Evolutionary conservation across 2,888 invertebrate species (phyloP), one percentile per base, ranked within the genome.

Genomic region (Quadroppia sp.): DNA sequence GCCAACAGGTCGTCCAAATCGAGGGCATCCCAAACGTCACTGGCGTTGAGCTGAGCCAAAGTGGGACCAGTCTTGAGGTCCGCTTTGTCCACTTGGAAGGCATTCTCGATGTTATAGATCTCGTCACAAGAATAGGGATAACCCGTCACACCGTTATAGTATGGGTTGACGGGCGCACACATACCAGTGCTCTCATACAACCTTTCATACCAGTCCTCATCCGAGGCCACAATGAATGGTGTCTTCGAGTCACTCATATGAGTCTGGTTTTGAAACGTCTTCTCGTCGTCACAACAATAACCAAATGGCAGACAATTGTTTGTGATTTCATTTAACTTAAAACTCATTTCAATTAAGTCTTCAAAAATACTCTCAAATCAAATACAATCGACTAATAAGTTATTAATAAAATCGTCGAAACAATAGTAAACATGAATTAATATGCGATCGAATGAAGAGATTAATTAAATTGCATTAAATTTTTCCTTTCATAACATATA

Each of bases 31-130:
- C 56, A 61, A 1, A 28, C 92, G 77, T 91, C 91, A 79, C 91
- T 91, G 23, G 90, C 89, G 83, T 91, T 91, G 71, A 94, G 83
- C 81, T 93, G 92, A 0, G 91, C 91, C 73, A 94, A 85, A 76
- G 92, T 92, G 0, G 92, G 90, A 45, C 77, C 78, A 23, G 76
- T 76, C 20, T 76, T 71, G 70, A 75, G 74, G 74, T 77, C 77
- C 53, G 75, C 76, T 74, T 76, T 75, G 61, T 77, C 77, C 13
- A 77, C 77, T 73, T 77, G 76, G 13, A 69, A 69, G 23, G 40
- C 69, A 25, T 69, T 42, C 15, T 69, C 69, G 0, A 69, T 42
- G 70, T 71, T 50, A 20, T 73, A 45, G 13, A 23, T 9, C 2
- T 53, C 42, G 45, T 25, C 30, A 20, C 50, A 28, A 45, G 28